Conservation (phyloP, 2,888 invertebrate genomes). For the Auanema sp. region DNA sequence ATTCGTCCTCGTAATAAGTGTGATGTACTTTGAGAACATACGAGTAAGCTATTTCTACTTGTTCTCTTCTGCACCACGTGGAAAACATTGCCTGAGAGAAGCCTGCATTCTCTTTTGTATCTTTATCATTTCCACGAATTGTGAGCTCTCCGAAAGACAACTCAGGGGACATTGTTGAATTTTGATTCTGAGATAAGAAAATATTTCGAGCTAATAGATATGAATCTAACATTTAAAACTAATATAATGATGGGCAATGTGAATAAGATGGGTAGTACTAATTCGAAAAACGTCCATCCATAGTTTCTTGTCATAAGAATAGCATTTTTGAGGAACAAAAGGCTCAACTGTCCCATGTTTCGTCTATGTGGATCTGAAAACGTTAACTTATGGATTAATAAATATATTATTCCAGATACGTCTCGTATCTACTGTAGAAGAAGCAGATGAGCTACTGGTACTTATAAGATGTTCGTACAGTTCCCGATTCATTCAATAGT, state of each 20-base stretch:
- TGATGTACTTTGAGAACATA: too few species aligned
- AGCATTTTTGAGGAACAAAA: conserved; percentile 52
- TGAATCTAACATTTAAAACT: conserved; percentile 38
- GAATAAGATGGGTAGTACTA: conserved; percentile 45
- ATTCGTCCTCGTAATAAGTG: conserved; percentile 13
- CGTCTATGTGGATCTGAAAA: too few species aligned
- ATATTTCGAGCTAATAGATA: background rate
- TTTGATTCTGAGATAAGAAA: background rate
- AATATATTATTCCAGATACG: too few species aligned
- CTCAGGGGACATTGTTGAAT: background rate
- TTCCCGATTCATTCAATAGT: too few species aligned
- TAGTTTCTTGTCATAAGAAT: conserved; percentile 48
- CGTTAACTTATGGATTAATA: too few species aligned
- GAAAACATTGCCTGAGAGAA: background rate
- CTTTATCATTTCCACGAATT: conserved; percentile 6
- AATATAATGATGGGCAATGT: conserved; percentile 43
- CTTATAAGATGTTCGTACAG: too few species aligned
- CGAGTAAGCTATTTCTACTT: conserved; percentile 9
- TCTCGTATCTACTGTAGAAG: too few species aligned
- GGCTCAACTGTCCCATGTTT: conserved; percentile 33
- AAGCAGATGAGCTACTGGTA: too few species aligned
- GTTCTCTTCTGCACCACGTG: conserved; percentile 8
- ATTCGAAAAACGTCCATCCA: conserved; percentile 52
- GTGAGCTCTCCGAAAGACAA: background rate
- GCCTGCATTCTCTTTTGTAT: conserved; percentile 8